These are phyloP conservation scores for Oscheius sp. DNA, from an alignment of 2,888 invertebrate genomes.

Conservation along the genomic window DNA sequence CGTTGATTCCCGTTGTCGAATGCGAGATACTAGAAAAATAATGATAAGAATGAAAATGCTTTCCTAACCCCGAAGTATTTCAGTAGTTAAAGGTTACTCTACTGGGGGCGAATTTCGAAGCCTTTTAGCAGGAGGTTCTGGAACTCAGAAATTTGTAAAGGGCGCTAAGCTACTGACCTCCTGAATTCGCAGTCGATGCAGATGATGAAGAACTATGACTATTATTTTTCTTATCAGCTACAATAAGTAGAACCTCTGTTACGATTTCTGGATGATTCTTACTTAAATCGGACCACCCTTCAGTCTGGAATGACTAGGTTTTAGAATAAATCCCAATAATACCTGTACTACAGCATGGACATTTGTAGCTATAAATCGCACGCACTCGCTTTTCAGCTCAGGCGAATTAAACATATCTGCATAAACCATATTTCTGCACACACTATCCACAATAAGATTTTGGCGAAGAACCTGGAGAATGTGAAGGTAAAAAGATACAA, in stretches of 20 bases:
- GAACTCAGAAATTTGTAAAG: background rate
- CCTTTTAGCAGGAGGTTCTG: conserved; percentile 33
- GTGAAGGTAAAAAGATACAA: background rate
- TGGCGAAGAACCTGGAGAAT: conserved; percentile 60
- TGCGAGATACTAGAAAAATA: conserved; percentile 19
- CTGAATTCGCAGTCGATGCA: background rate
- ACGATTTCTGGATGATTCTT: conserved; percentile 58
- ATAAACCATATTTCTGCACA: conserved; percentile 64
- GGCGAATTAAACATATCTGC: conserved; percentile 69
- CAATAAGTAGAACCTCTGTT: conserved; percentile 62
- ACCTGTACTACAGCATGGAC: conserved; percentile 54
- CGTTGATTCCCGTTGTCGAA: conserved; percentile 24
- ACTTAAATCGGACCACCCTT: conserved; percentile 65
- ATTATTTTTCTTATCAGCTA: conserved; percentile 27
- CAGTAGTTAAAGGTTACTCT: conserved; percentile 6
- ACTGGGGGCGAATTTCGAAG: conserved; percentile 25
- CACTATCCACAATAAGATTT: conserved; percentile 61
- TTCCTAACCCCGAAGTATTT: conserved; percentile 15
- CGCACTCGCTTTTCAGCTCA: conserved; percentile 69
- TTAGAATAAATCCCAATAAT: background rate
- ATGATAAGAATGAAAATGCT: background rate
- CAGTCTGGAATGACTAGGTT: conserved; percentile 58
- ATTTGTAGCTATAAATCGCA: conserved; percentile 65
- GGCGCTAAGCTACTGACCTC: background rate
- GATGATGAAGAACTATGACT: background rate